A percentile compares a stretch with the other conserved stretches of the same genome.
Conservation (phyloP, 2,888 invertebrate genomes). For the Lochmaea crataegi region DNA sequence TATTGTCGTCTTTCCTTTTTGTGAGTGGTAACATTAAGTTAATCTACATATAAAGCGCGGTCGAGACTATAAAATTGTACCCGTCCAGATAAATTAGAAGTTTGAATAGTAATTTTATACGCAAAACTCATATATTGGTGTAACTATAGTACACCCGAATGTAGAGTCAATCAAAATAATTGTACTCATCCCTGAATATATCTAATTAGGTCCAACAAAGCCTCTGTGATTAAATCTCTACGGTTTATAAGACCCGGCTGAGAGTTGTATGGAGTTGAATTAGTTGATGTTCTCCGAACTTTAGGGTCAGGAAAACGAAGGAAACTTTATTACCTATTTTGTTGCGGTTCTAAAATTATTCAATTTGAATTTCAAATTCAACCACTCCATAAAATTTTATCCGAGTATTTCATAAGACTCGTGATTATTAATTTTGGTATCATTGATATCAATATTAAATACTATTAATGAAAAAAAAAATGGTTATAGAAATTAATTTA, state of each 20-base stretch:
- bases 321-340: slow-evolving; percentile 42
- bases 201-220: slow-evolving; percentile 41
- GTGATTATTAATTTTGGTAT: slow-evolving; percentile 1
- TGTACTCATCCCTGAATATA: slow-evolving; percentile 34
- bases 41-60: too few relatives aligned
- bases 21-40: too few relatives aligned
- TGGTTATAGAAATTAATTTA: too few relatives aligned
- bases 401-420: background rate
- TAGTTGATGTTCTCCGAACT: slow-evolving; percentile 36
- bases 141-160: background rate
- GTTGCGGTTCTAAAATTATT: slow-evolving; percentile 38
- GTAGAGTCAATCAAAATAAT: slow-evolving; percentile 34
- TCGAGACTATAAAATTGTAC: too few relatives aligned
- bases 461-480: too few relatives aligned
- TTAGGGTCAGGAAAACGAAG: slow-evolving; percentile 40
- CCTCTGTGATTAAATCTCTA: slow-evolving; percentile 40
- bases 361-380: slow-evolving; percentile 41
- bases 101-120: background rate
- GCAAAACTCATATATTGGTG: background rate
- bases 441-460: background rate
- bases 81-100: background rate
- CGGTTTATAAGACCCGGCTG: slow-evolving; percentile 36
- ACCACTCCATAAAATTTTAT: slow-evolving; percentile 15
- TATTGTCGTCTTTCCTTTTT: too few relatives aligned
- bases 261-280: slow-evolving; percentile 37